Evolutionary conservation across 2,888 invertebrate species (phyloP).

Genomic region (Cantharis flavilabris): DNA sequence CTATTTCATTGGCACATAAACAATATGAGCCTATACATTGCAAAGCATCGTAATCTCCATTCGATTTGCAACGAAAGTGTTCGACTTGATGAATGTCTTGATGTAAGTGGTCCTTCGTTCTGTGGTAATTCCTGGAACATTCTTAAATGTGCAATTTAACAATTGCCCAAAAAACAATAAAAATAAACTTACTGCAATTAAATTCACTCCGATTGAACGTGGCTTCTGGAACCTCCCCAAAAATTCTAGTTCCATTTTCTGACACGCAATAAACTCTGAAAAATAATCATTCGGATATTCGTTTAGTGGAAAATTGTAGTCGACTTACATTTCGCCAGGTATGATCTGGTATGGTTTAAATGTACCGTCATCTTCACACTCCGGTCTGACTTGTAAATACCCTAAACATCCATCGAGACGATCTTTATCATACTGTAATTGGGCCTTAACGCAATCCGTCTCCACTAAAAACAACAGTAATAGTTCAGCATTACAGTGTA

Average conservation of each 20-base stretch:
- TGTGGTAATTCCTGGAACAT: conserved; percentile 63
- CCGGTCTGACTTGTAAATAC: conserved; percentile 60
- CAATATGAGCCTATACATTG: conserved; percentile 66
- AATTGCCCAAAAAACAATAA: neutral
- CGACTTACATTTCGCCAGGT: conserved; percentile 68
- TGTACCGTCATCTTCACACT: conserved; percentile 68
- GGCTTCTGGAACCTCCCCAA: conserved; percentile 65
- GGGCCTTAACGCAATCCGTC: conserved; percentile 48
- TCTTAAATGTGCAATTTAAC: conserved; percentile 49
- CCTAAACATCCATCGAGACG: conserved; percentile 58
- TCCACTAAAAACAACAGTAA: conserved; percentile 22
- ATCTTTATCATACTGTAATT: conserved; percentile 58
- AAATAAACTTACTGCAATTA: conserved; percentile 61
- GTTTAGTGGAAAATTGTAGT: neutral
- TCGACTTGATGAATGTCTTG: conserved; percentile 48
- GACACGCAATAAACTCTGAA: conserved; percentile 69
- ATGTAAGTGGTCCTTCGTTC: conserved; percentile 55
- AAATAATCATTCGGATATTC: conserved; percentile 6
- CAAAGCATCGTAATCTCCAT: conserved; percentile 70
- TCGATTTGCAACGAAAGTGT: conserved; percentile 63
- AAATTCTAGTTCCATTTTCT: conserved; percentile 65
- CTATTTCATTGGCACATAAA: conserved; percentile 63
- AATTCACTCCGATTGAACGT: conserved; percentile 55
- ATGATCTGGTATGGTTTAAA: conserved; percentile 64
- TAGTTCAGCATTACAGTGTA: no score